Base-by-base conservation (phyloP, 35 echinoderm and acorn worm species). In the Diadema setosum region DNA sequence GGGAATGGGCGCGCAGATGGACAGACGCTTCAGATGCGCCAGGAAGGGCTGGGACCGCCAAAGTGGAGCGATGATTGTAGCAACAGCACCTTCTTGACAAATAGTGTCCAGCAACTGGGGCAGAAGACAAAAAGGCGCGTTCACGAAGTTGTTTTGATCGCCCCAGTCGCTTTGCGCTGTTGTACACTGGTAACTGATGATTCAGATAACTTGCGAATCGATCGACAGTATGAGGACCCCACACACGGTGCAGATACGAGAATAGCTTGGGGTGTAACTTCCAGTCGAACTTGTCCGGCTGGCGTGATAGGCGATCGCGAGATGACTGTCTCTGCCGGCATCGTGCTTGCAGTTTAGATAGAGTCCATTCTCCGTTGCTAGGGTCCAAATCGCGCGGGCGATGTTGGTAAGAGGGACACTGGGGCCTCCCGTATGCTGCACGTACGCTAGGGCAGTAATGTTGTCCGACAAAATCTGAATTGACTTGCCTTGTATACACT, bases 91-190 rank as follows among this genome's bases (percentile, higher is more conserved):
- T 23, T 58, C 46, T 65, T 61, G 27, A 31, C 23, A 36, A 30
- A 40, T 88, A 82, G 84, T 43, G 85, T 50, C 59, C 25, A 85
- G 49, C 5, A 91, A 31, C 34, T 52, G 80, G 55, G 78, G 90
- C 3, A 92, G 49, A 25, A 92, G n/a, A 3, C 84, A 46, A 46
- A 86, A 87, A 44, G 90, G 83, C 0, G 90, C 42, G 63, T 92
- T 92, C 21, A 76, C 83, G 67, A 52, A 92, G 35, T 92, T 92
- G 90, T 92, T 92, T 65, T 92, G 84, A 2, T 17, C 42, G 55
- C 7, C 18, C 90, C 83, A 92, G 50, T 92, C 59, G 64, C 40
- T 37, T 87, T 92, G 90, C 27, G 90, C 65, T 92, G 90, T 87
- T 92, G 90, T 88, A 87, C 34, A 75, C 21, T 36, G 90, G 84